These are phyloP conservation scores for Atopsyche davidsoni DNA, from an alignment of 1,140 invertebrate genomes.

Conservation along the genomic window DNA sequence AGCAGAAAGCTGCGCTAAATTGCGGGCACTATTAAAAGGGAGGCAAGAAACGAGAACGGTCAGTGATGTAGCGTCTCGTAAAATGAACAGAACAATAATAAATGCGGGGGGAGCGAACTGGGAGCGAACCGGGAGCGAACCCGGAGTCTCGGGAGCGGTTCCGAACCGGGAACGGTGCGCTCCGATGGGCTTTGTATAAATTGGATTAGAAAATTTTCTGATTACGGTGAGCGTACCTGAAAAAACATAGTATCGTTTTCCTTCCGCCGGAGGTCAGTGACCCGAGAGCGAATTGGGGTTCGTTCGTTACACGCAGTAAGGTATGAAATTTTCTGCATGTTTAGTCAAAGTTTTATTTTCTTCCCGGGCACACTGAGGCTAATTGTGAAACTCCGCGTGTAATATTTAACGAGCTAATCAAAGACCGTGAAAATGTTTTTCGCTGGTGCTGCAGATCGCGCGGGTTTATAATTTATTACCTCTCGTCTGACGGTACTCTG, in stretches of 20 bases:
- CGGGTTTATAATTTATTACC: too few relatives aligned
- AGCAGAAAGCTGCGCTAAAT: slow-evolving; percentile 21
- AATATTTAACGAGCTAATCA: too few relatives aligned
- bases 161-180: slow-evolving; percentile 9
- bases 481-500: too few relatives aligned
- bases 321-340: too few relatives aligned
- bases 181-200: slow-evolving; percentile 27
- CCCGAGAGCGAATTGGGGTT: slow-evolving; percentile 10
- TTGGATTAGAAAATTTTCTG: slow-evolving; percentile 31
- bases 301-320: too few relatives aligned
- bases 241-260: slow-evolving; percentile 4
- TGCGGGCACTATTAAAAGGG: slow-evolving; percentile 24
- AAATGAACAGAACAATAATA: slow-evolving; percentile 30
- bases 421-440: too few relatives aligned
- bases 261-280: slow-evolving; percentile 4
- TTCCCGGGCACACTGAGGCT: too few relatives aligned
- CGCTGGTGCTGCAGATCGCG: too few relatives aligned
- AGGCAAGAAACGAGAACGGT: slow-evolving; percentile 22
- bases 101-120: slow-evolving; percentile 11
- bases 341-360: too few relatives aligned
- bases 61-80: slow-evolving; percentile 27
- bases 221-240: slow-evolving; percentile 22
- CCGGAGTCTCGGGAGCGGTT: slow-evolving; percentile 3
- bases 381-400: too few relatives aligned
- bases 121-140: not conserved